Conservation (phyloP, 2,113 vertebrate species). For the Tragelaphus buxtoni region DNA sequence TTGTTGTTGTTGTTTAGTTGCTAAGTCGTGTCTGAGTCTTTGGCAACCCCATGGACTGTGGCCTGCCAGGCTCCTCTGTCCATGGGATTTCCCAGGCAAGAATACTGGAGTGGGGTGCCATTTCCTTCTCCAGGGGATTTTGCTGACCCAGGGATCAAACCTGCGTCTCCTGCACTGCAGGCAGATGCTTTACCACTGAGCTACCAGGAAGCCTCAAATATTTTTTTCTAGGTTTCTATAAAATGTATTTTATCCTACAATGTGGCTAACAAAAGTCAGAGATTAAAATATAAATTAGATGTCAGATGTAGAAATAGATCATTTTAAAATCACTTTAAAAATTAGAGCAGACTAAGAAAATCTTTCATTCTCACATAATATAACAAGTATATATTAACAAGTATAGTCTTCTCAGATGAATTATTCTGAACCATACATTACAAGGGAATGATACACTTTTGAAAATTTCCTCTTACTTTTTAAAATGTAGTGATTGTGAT, state of each 20-base stretch:
- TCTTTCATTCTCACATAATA: neutral
- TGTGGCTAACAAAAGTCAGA: neutral
- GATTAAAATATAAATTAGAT: neutral
- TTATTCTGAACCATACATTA: neutral
- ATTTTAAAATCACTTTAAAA: slow-evolving; percentile 27
- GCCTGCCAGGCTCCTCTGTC: neutral
- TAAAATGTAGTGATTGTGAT: neutral
- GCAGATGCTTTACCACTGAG: neutral
- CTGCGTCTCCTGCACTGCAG: neutral
- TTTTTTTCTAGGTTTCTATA: neutral
- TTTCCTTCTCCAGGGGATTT: neutral
- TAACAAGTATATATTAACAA: neutral
- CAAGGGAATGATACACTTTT: neutral
- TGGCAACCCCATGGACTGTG: neutral
- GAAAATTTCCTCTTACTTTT: neutral
- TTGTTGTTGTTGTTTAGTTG: neutral
- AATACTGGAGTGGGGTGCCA: neutral
- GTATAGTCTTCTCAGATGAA: neutral
- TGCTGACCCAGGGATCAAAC: neutral
- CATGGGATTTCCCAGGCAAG: neutral
- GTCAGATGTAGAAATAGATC: neutral
- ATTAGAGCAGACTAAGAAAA: neutral
- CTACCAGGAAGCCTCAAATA: neutral
- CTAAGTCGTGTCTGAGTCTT: neutral
- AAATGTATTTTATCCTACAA: slow-evolving; percentile 22